A percentile compares a stretch with the other conserved stretches of the same genome.
phyloP scores from a whole-genome alignment of 2,113 vertebrate genomes.

The Nanorana parkeri region DNA sequence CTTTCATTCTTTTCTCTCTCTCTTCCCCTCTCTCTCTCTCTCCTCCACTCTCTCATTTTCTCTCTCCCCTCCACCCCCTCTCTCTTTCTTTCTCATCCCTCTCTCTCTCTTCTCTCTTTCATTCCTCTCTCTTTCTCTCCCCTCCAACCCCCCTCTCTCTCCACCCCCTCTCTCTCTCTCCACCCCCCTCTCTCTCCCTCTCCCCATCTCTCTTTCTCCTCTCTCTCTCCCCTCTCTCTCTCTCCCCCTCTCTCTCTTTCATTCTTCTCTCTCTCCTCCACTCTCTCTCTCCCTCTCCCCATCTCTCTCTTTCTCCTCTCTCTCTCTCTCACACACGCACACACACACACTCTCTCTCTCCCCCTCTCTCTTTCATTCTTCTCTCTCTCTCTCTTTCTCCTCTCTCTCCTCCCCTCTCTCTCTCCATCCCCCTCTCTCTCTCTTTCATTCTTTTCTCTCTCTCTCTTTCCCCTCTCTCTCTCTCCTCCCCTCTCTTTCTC shows the following conservation, averaged over 20 bases:
- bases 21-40: constrained; percentile 8
- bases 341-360: constrained; percentile 25
- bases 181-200: constrained; percentile 55
- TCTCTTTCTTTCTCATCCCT: constrained; percentile 45
- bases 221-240: neutral
- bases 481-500: too few relatives aligned
- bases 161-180: neutral
- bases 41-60: constrained; percentile 50
- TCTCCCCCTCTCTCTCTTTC: constrained; percentile 50
- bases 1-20: too few relatives aligned
- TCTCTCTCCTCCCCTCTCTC: constrained; percentile 47
- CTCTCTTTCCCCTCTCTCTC: constrained; percentile 51
- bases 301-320: constrained; percentile 40
- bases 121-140: constrained; percentile 21
- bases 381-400: neutral
- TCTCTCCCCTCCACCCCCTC: constrained; percentile 36
- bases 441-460: too few relatives aligned
- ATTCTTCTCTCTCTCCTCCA: constrained; percentile 53
- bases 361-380: constrained; percentile 52
- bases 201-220: constrained; percentile 44
- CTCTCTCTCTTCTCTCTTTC: constrained; percentile 44
- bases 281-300: constrained; percentile 1
- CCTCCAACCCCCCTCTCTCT: constrained; percentile 55
- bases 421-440: constrained; percentile 52
- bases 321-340: constrained; percentile 54